phyloP scores from a whole-genome alignment of 1,140 invertebrate genomes.

The Micrasema longulum region DNA sequence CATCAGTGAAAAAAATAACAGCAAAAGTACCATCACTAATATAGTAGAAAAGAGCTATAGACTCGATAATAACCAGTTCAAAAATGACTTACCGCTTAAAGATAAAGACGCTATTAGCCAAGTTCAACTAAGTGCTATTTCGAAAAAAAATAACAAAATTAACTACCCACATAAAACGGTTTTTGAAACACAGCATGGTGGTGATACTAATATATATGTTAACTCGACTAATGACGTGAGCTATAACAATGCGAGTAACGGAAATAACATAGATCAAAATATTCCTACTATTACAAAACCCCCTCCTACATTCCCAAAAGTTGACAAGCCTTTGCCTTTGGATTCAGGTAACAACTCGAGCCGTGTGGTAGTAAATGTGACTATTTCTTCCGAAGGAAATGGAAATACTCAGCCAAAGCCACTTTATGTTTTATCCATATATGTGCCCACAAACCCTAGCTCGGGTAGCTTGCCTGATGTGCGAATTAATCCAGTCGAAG shows the following conservation, averaged over 20 bases:
- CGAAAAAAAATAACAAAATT: slow-evolving; percentile 29
- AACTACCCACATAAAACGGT: slow-evolving; percentile 15
- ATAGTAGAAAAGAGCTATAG: background rate
- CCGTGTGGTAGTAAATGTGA: slow-evolving; percentile 79
- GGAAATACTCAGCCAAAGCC: slow-evolving; percentile 70
- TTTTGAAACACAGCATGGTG: slow-evolving; percentile 37
- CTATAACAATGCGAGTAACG: slow-evolving; percentile 32
- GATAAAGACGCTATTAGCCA: slow-evolving; percentile 2
- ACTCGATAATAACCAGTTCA: slow-evolving; percentile 36
- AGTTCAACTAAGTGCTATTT: slow-evolving; percentile 10
- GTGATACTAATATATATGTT: slow-evolving; percentile 15
- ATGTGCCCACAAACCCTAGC: slow-evolving; percentile 73
- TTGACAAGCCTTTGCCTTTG: slow-evolving; percentile 27
- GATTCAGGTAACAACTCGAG: slow-evolving; percentile 57
- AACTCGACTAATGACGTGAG: slow-evolving; percentile 37
- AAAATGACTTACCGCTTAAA: slow-evolving; percentile 36
- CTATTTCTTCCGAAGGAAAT: slow-evolving; percentile 75
- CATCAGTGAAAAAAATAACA: slow-evolving; percentile 8
- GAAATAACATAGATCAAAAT: background rate
- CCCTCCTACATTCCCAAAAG: slow-evolving; percentile 3
- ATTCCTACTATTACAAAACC: background rate
- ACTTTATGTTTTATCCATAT: slow-evolving; percentile 79
- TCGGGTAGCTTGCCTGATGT: slow-evolving; percentile 68
- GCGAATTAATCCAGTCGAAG: slow-evolving; percentile 67
- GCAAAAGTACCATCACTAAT: too few relatives aligned